Evolutionary conservation across 1,140 invertebrate genomes (phyloP).

Genomic region (Chelonus insularis): DNA sequence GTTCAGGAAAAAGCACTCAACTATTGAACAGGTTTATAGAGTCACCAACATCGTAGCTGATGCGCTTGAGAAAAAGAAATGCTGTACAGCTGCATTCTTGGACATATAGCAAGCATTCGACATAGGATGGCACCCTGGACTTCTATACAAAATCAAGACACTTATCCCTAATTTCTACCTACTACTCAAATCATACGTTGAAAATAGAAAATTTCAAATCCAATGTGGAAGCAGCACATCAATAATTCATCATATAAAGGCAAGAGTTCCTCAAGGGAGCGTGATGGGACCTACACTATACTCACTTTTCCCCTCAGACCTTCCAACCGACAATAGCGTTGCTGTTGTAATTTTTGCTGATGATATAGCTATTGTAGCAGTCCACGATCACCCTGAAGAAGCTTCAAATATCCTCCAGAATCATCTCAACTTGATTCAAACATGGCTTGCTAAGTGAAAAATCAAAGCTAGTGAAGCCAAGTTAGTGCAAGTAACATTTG

Average conservation of each 20-base stretch:
- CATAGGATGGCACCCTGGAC: too few relatives aligned
- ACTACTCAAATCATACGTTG: constrained; percentile 18
- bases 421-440: neutral
- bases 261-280: constrained; percentile 42
- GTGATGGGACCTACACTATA: constrained; percentile 39
- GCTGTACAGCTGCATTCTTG: neutral
- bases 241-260: neutral
- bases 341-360: constrained; percentile 37
- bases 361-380: constrained; percentile 34
- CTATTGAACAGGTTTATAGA: too few relatives aligned
- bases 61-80: constrained; percentile 4
- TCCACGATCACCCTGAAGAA: neutral
- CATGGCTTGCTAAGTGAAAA: constrained; percentile 38
- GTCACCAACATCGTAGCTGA: neutral
- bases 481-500: too few relatives aligned
- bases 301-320: constrained; percentile 40
- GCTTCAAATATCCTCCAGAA: constrained; percentile 1
- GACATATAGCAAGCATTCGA: constrained; percentile 15
- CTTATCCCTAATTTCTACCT: constrained; percentile 6
- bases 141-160: constrained; percentile 29
- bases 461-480: constrained; percentile 35
- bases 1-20: too few relatives aligned
- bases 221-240: neutral
- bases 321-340: constrained; percentile 33
- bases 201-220: too few relatives aligned